Evolutionary conservation across 92 coral and sea anemone species (phyloP).

Genomic region (Epizoanthus illoricatus): DNA sequence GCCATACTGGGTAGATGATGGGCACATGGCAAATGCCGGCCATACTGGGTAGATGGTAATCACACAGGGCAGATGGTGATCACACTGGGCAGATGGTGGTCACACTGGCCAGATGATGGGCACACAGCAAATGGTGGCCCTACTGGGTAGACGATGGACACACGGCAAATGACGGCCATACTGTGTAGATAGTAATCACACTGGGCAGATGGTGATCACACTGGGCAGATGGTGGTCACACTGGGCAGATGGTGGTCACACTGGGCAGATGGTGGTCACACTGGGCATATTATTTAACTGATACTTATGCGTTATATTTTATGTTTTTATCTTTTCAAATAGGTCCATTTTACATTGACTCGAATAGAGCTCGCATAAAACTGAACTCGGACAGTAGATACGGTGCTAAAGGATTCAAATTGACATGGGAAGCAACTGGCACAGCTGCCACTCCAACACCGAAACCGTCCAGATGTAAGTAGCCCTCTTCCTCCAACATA

Average conservation of each 20-base stretch:
- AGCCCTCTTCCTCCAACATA: too few relatives aligned
- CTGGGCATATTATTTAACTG: not conserved
- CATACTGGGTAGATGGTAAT: too few relatives aligned
- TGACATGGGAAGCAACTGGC: constrained; percentile 35
- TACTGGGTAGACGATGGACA: too few relatives aligned
- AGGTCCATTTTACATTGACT: constrained; percentile 40
- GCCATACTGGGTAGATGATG: too few relatives aligned
- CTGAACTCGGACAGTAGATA: constrained; percentile 29
- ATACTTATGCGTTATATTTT: not conserved
- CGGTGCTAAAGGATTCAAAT: constrained; percentile 32
- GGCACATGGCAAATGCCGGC: too few relatives aligned
- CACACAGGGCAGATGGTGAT: too few relatives aligned
- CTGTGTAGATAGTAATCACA: not conserved
- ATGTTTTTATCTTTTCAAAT: not conserved
- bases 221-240: too few relatives aligned
- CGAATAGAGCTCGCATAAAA: constrained; percentile 33
- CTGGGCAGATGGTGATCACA: not conserved
- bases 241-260: too few relatives aligned
- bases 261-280: not conserved
- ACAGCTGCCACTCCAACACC: not conserved
- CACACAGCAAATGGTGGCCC: too few relatives aligned
- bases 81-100: too few relatives aligned
- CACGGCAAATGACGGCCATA: too few relatives aligned
- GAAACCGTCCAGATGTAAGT: not conserved
- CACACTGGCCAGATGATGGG: too few relatives aligned